A percentile compares a stretch with the other conserved stretches of the same genome.
phyloP scores from a whole-genome alignment of 2,797 vertebrate genomes.

The Dallia pectoralis region DNA sequence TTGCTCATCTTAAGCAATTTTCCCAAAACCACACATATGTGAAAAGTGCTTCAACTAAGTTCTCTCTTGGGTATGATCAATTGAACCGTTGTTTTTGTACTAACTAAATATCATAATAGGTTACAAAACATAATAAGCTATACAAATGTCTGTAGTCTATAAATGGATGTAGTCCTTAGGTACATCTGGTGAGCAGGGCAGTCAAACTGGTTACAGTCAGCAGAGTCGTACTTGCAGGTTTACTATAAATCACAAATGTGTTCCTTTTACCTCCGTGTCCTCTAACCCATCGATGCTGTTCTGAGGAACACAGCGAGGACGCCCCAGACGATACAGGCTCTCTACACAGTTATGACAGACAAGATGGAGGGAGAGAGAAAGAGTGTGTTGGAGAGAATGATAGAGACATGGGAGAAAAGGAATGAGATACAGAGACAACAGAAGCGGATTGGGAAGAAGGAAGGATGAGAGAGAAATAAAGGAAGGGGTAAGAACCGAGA shows the following conservation, averaged over 20 bases:
- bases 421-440: background rate
- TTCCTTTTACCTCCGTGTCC: conserved; percentile 82
- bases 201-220: background rate
- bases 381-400: conserved; percentile 23
- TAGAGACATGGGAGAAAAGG: conserved; percentile 12
- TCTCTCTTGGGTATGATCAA: too few species aligned
- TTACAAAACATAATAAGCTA: too few species aligned
- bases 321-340: conserved; percentile 82
- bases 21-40: too few species aligned
- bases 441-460: conserved; percentile 15
- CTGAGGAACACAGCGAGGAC: conserved; percentile 81
- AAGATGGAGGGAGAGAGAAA: conserved; percentile 12
- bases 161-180: background rate
- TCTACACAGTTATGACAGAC: conserved; percentile 64
- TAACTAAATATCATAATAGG: too few species aligned
- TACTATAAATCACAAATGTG: background rate
- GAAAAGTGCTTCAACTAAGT: too few species aligned
- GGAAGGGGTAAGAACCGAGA: conserved; percentile 17
- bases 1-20: too few species aligned
- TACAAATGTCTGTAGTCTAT: too few species aligned
- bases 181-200: background rate
- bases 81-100: too few species aligned
- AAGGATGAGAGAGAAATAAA: conserved; percentile 10
- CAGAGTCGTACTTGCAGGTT: too few species aligned
- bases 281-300: conserved; percentile 91